A percentile compares a stretch with the other conserved stretches of the same genome.
phyloP scores from a whole-genome alignment of 2,888 invertebrate genomes.

The Tinea semifulvella region DNA sequence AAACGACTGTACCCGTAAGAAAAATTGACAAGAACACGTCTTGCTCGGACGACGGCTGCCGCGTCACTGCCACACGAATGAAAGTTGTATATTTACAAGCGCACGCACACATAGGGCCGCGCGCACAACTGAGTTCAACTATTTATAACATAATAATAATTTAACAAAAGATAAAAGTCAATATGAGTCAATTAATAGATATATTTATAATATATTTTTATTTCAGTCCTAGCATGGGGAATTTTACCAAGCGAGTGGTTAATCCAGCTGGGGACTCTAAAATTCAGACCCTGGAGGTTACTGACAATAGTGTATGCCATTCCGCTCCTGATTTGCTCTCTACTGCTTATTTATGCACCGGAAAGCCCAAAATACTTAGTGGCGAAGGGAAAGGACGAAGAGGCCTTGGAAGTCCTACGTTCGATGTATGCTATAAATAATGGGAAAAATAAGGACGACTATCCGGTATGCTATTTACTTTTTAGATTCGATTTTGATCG shows the following conservation, averaged over 20 bases:
- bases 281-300: constrained; percentile 76
- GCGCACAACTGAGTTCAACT: no score
- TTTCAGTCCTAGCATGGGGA: constrained; percentile 70
- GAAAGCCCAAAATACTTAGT: constrained; percentile 84
- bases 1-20: no score
- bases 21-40: no score
- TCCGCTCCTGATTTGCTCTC: constrained; percentile 66
- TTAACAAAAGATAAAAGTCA: no score
- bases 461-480: constrained; percentile 36
- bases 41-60: no score
- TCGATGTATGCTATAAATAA: constrained; percentile 40
- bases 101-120: no score
- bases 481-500: neutral
- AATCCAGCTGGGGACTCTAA: constrained; percentile 34
- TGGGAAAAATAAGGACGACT: constrained; percentile 32
- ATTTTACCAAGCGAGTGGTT: constrained; percentile 66
- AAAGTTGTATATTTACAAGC: no score
- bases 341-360: constrained; percentile 63
- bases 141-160: no score
- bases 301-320: constrained; percentile 71
- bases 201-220: no score
- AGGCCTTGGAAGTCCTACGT: constrained; percentile 59
- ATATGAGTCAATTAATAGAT: no score
- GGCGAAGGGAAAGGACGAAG: constrained; percentile 64
- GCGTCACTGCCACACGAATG: no score